Percentiles rank a stretch among this genome's conserved stretches.
Conservation (phyloP, 2,797 vertebrate species). For the Balearica regulorum region DNA sequence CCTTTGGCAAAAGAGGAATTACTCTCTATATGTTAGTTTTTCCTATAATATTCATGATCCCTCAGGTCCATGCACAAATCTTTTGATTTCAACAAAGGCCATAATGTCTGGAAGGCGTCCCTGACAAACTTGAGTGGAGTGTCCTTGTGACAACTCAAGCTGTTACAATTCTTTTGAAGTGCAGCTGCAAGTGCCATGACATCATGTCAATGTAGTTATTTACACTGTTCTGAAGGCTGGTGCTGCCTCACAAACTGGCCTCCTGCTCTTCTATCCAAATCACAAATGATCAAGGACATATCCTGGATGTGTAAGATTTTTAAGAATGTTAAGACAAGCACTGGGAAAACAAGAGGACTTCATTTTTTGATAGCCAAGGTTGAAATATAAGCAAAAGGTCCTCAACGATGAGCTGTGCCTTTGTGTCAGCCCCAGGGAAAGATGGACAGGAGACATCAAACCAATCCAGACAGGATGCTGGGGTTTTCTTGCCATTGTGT, state of each 20-base stretch:
- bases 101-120: slow-evolving; percentile 19
- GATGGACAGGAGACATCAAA: not conserved
- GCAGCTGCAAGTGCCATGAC: slow-evolving; percentile 5
- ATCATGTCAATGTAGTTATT: slow-evolving; percentile 36
- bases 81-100: not conserved
- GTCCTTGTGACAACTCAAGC: slow-evolving; percentile 47
- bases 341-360: not conserved
- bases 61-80: slow-evolving; percentile 10
- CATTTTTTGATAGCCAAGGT: not conserved
- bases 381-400: slow-evolving; percentile 5
- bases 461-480: not conserved
- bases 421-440: not conserved
- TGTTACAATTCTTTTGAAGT: slow-evolving; percentile 62
- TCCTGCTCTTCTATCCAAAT: slow-evolving; percentile 12
- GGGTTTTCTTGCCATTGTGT: not conserved
- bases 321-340: not conserved
- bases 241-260: slow-evolving; percentile 14
- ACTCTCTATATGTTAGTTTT: slow-evolving; percentile 5
- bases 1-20: slow-evolving; percentile 24
- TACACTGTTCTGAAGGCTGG: slow-evolving; percentile 47
- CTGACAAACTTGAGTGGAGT: slow-evolving; percentile 30
- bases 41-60: not conserved
- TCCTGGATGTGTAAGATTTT: not conserved
- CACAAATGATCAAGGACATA: slow-evolving; percentile 31
- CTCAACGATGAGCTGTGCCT: not conserved